phyloP scores from a whole-genome alignment of 2,888 invertebrate genomes.

The Agrotis puta region DNA sequence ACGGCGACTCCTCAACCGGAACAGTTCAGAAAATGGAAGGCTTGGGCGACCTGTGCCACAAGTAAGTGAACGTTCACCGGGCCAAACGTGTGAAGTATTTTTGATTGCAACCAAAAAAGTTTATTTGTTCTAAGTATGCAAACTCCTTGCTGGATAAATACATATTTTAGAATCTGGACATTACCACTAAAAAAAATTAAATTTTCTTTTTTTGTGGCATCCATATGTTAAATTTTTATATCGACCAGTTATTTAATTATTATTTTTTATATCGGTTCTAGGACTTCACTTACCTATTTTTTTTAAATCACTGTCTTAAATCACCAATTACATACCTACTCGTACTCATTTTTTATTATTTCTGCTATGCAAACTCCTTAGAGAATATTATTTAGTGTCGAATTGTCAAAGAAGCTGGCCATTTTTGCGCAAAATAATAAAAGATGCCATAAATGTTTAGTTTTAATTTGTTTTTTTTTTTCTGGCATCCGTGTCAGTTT shows the following conservation, averaged over 20 bases:
- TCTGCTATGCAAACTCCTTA: too few species aligned
- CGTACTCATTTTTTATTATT: too few species aligned
- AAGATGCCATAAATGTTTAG: neutral
- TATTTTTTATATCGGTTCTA: too few species aligned
- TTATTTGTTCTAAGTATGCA: neutral
- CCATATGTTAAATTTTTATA: neutral
- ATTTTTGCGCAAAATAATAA: neutral
- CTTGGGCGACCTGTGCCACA: constrained; percentile 95
- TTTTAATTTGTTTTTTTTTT: neutral
- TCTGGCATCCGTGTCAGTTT: neutral
- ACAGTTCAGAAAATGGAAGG: constrained; percentile 95
- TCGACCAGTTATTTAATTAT: neutral
- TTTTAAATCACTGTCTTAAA: too few species aligned
- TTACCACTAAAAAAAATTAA: neutral
- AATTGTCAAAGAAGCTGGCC: neutral
- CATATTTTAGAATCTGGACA: neutral
- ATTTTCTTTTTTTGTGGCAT: neutral
- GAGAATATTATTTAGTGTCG: too few species aligned
- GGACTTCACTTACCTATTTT: neutral
- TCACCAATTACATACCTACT: too few species aligned
- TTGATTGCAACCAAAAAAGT: too few species aligned
- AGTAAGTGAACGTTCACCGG: constrained; percentile 81
- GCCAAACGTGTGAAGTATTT: too few species aligned
- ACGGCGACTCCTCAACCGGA: constrained; percentile 97
- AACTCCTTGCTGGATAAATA: neutral